Conservation (phyloP, 2,113 vertebrate species). For the Ranitomeya imitator region DNA sequence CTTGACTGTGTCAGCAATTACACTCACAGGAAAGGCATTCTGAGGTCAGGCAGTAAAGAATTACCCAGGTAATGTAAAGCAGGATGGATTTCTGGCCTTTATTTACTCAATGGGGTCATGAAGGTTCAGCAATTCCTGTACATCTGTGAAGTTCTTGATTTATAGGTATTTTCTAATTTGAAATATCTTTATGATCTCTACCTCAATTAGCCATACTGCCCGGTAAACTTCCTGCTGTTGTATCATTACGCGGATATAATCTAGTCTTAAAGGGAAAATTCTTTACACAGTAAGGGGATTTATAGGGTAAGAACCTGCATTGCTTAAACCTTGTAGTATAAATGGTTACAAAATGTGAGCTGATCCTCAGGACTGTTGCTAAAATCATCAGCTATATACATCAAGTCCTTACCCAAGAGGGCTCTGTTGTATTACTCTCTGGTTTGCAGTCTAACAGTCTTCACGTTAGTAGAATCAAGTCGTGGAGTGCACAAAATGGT, state of each 20-base stretch:
- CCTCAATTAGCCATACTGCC: conserved; percentile 12
- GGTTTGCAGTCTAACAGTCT: neutral
- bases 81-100: conserved; percentile 61
- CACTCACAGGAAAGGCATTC: conserved; percentile 66
- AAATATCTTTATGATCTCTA: neutral
- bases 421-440: neutral
- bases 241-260: neutral
- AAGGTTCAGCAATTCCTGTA: conserved; percentile 59
- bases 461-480: too few species aligned
- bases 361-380: neutral
- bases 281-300: neutral
- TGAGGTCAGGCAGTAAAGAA: conserved; percentile 65
- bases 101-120: conserved; percentile 64
- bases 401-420: neutral
- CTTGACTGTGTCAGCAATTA: conserved; percentile 62
- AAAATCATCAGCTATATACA: neutral
- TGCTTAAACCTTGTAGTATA: neutral
- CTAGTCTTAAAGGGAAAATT: neutral
- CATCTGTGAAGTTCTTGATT: conserved; percentile 60
- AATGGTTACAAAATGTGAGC: neutral
- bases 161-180: conserved; percentile 29
- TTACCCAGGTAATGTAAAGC: conserved; percentile 62
- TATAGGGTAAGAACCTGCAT: neutral
- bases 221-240: neutral
- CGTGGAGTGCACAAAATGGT: neutral